These are phyloP conservation scores for Falco cherrug DNA, from an alignment of 2,797 vertebrate species.

Conservation along the genomic window DNA sequence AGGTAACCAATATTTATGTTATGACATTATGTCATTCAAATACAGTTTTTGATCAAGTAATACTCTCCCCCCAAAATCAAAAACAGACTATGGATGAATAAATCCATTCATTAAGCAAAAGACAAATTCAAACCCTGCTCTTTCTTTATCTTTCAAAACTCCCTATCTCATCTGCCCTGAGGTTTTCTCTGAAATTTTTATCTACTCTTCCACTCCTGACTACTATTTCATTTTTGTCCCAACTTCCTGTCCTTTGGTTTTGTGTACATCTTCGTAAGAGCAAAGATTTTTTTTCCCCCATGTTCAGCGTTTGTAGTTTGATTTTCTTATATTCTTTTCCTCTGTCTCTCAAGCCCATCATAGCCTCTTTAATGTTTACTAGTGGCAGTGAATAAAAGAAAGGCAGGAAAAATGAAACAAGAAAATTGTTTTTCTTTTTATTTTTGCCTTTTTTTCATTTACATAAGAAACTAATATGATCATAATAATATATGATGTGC, in stretches of 20 bases:
- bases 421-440: rapidly evolving
- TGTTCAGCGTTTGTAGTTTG: neutral
- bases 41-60: neutral
- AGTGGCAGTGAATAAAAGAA: neutral
- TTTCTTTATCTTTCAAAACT: neutral
- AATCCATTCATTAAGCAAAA: neutral
- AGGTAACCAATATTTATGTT: neutral
- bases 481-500: neutral
- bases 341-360: neutral
- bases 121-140: neutral
- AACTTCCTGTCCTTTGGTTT: neutral
- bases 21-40: neutral
- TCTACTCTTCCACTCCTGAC: neutral
- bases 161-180: neutral
- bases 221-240: neutral
- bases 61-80: neutral
- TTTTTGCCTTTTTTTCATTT: neutral
- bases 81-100: neutral
- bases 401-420: neutral
- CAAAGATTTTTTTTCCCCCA: neutral
- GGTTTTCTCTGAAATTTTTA: neutral
- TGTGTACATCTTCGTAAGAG: neutral
- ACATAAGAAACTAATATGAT: neutral
- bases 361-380: neutral
- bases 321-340: neutral